Base-by-base conservation (phyloP, 2,888 invertebrate genomes). In the Drosophila anceps region DNA sequence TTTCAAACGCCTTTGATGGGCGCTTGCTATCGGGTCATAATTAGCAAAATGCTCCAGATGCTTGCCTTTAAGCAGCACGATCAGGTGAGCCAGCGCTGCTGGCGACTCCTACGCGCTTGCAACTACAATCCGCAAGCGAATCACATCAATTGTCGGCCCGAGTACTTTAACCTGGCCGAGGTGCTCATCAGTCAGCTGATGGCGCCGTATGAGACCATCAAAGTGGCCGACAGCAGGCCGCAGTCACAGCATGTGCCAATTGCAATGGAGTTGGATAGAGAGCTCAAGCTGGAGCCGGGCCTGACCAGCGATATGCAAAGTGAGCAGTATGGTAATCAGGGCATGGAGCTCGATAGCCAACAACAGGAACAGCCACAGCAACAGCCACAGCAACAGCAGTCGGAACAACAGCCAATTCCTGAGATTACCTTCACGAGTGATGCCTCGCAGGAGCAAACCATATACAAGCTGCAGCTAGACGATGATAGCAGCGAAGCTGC, bases 81-180 rank as follows among this genome's bases (percentile, higher is more conserved):
- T 44, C 73, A 86, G 12, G 75, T 91, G 0, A 91, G 92, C 18
- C 75, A 84, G 33, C 91, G 93, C 4, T 92, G 92, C 58, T 92
- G 93, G 91, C 87, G 88, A 2, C 70, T 93, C 20, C 73, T 93
- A 8, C 88, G 91, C 10, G 91, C 93, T 15, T 84, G 93, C 13
- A 86, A 90, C 8, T 85, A 79, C n/a, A 93, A 93, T 79, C 74
- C 87, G 0, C 81, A 83, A 29, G 85, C 92, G 5, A 90, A 91
- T 27, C 90, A 92, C 65, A 87, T 84, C 9, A 84, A 85, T 13
- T 91, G 91, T n/a, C 85, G 91, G 1, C 83, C 85, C 41, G 92
- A 93, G 59, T 91, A 91, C 48, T 92, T 92, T 50, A 89, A 93
- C 71, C 73, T 93, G 33, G 88, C 92, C 1, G 92, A 93, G 70